These are phyloP conservation scores for Tokudaia tokunoshimensis DNA, from an alignment of 2,797 vertebrate species.

Conservation along the genomic window DNA sequence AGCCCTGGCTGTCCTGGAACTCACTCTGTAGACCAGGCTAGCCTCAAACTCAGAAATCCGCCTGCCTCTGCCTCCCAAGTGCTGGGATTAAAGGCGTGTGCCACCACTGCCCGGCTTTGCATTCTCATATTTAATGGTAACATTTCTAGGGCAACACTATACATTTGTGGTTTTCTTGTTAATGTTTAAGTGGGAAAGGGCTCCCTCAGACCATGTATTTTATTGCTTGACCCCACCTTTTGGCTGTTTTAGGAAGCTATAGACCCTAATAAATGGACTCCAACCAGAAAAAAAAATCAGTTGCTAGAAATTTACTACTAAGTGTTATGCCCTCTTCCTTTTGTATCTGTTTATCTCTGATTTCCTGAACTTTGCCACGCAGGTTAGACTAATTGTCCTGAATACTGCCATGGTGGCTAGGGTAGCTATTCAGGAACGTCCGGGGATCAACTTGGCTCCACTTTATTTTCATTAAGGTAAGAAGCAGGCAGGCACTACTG, in stretches of 20 bases:
- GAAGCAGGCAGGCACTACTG: background rate
- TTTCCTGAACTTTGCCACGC: background rate
- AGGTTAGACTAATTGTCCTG: no score
- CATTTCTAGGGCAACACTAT: background rate
- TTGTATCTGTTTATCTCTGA: rapidly evolving
- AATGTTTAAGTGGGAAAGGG: background rate
- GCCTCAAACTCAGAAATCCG: no score
- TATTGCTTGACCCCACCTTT: background rate
- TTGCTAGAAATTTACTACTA: background rate
- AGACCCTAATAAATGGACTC: background rate
- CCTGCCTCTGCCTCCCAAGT: no score
- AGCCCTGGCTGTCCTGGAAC: no score
- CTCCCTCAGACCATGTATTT: background rate
- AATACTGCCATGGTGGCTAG: background rate
- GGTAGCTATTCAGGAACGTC: background rate
- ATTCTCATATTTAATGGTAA: background rate
- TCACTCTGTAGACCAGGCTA: no score
- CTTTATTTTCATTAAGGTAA: background rate
- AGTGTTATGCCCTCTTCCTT: background rate
- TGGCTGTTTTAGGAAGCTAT: background rate
- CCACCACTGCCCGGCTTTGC: background rate
- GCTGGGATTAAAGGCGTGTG: no score
- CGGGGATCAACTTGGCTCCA: background rate
- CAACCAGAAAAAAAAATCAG: background rate
- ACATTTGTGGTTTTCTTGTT: background rate